phyloP scores from a whole-genome alignment of 2,888 invertebrate genomes.

The Tinea trinotella region DNA sequence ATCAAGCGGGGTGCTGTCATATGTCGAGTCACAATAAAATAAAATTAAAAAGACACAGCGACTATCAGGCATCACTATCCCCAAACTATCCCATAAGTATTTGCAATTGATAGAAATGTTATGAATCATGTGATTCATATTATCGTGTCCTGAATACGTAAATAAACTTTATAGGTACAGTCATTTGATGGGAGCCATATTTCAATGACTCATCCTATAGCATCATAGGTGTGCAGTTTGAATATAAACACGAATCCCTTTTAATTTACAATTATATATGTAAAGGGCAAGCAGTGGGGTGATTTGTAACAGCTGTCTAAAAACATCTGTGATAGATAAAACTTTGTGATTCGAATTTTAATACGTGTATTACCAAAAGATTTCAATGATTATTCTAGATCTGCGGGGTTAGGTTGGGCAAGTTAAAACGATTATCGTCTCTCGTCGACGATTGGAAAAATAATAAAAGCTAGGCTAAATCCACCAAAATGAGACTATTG shows the following conservation, averaged over 20 bases:
- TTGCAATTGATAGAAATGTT: background rate
- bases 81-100: too few relatives aligned
- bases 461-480: too few relatives aligned
- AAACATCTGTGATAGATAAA: background rate
- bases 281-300: background rate
- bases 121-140: constrained; percentile 3
- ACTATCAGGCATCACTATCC: too few relatives aligned
- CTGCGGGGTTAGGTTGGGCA: too few relatives aligned
- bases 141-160: background rate
- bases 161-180: background rate
- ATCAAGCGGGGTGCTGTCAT: too few relatives aligned
- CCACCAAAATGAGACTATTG: too few relatives aligned
- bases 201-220: constrained; percentile 21
- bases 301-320: background rate
- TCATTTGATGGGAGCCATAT: background rate
- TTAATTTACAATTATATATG: constrained; percentile 9
- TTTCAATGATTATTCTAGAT: too few relatives aligned
- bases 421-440: too few relatives aligned
- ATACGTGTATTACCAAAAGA: too few relatives aligned
- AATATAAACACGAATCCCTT: constrained; percentile 30
- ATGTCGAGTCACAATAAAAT: too few relatives aligned
- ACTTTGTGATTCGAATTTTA: background rate
- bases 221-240: constrained; percentile 23
- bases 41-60: too few relatives aligned
- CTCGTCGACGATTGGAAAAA: too few relatives aligned